Conservation (phyloP, 1,140 invertebrate species). For the Pemphigus obesinymphae region DNA sequence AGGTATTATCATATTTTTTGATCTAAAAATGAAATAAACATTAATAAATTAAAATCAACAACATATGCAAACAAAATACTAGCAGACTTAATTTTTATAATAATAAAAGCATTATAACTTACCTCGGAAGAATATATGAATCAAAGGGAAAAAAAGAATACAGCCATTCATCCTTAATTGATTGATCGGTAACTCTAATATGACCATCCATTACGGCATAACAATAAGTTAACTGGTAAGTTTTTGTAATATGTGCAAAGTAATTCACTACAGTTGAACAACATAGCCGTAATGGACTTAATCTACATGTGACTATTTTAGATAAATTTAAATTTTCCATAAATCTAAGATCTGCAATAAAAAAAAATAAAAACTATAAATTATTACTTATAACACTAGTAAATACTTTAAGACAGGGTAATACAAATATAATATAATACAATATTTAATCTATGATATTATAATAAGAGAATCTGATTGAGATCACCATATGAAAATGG, state of each 20-base stretch:
- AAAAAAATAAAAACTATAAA: conserved; percentile 44
- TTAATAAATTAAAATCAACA: background rate
- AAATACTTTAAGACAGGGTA: background rate
- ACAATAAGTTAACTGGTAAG: conserved; percentile 89
- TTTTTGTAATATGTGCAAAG: conserved; percentile 77
- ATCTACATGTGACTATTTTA: conserved; percentile 71
- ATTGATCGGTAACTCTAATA: background rate
- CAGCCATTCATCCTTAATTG: conserved; percentile 52
- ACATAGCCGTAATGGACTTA: conserved; percentile 82
- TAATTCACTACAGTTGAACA: conserved; percentile 69
- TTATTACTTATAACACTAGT: background rate
- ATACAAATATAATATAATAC: no score
- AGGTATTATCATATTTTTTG: background rate
- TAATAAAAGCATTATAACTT: conserved; percentile 43
- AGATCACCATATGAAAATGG: no score
- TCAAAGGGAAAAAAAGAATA: conserved; percentile 79
- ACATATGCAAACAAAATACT: background rate
- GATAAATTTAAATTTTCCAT: conserved; percentile 75
- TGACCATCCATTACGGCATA: conserved; percentile 74
- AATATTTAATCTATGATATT: no score
- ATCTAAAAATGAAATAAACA: background rate
- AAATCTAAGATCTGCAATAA: conserved; percentile 67
- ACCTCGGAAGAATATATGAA: conserved; percentile 66
- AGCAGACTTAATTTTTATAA: background rate
- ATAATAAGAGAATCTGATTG: no score